Evolutionary conservation across 2,113 vertebrate genomes (phyloP).

Genomic region (Lepisosteus oculatus): DNA sequence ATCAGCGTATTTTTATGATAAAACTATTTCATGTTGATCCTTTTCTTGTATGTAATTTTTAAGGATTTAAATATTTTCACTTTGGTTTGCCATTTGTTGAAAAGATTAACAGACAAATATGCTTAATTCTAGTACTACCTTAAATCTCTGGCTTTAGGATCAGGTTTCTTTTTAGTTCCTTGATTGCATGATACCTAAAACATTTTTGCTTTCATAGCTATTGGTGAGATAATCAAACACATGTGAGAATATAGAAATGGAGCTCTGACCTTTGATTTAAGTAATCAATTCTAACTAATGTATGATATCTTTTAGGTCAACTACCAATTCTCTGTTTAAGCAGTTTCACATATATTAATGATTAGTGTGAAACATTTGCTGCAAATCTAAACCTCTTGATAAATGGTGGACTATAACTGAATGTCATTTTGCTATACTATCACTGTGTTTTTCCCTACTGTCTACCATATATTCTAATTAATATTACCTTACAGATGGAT

Average conservation of each 20-base stretch:
- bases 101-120: conserved; percentile 41
- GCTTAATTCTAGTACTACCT: conserved; percentile 36
- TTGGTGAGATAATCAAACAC: conserved; percentile 67
- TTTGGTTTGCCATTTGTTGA: conserved; percentile 49
- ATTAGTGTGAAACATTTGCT: conserved; percentile 40
- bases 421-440: conserved; percentile 17
- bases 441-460: too few relatives aligned
- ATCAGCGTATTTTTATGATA: too few relatives aligned
- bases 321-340: conserved; percentile 39
- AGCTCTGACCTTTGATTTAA: conserved; percentile 62
- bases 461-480: too few relatives aligned
- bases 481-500: too few relatives aligned
- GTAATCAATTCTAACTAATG: conserved; percentile 64
- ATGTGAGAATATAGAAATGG: conserved; percentile 58
- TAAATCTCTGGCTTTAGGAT: conserved; percentile 62
- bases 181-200: conserved; percentile 70
- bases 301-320: conserved; percentile 53
- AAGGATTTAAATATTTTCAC: conserved; percentile 35
- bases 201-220: conserved; percentile 51
- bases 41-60: background rate
- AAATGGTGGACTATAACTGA: conserved; percentile 25
- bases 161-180: conserved; percentile 53
- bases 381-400: conserved; percentile 34
- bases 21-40: too few relatives aligned
- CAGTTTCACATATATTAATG: conserved; percentile 41